phyloP scores from a whole-genome alignment of 2,797 vertebrate species.

The Xenops minutus region DNA sequence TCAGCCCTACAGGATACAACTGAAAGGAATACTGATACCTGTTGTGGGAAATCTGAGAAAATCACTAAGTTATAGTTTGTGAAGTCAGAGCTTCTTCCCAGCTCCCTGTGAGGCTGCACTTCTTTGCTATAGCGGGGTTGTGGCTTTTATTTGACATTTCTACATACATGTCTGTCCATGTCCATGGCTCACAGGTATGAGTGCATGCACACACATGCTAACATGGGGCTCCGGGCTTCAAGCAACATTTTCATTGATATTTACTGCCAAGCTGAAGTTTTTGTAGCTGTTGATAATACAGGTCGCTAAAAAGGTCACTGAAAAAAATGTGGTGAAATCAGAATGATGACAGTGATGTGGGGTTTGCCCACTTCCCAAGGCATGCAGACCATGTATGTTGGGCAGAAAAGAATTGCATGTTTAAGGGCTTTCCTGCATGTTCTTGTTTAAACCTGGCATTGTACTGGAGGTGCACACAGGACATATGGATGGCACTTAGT shows the following conservation, averaged over 20 bases:
- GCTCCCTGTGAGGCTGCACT: neutral
- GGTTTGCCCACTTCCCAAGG: neutral
- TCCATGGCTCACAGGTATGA: accelerated
- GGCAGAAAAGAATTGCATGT: neutral
- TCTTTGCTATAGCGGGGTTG: neutral
- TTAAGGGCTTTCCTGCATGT: neutral
- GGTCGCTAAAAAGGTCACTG: neutral
- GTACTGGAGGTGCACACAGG: neutral
- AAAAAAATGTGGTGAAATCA: neutral
- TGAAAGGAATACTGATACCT: neutral
- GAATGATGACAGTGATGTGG: neutral
- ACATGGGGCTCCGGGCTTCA: neutral
- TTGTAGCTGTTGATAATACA: neutral
- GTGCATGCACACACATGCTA: neutral
- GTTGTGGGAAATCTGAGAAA: neutral
- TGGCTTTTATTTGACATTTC: neutral
- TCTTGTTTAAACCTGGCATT: neutral
- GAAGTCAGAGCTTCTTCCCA: neutral
- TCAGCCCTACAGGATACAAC: neutral
- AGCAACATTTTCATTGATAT: neutral
- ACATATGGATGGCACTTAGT: neutral
- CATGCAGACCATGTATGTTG: accelerated
- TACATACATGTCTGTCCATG: accelerated
- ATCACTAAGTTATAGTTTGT: neutral
- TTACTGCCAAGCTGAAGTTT: neutral